Evolutionary conservation across 2,113 vertebrate genomes (phyloP).

Genomic region (Tylochromis polylepis): DNA sequence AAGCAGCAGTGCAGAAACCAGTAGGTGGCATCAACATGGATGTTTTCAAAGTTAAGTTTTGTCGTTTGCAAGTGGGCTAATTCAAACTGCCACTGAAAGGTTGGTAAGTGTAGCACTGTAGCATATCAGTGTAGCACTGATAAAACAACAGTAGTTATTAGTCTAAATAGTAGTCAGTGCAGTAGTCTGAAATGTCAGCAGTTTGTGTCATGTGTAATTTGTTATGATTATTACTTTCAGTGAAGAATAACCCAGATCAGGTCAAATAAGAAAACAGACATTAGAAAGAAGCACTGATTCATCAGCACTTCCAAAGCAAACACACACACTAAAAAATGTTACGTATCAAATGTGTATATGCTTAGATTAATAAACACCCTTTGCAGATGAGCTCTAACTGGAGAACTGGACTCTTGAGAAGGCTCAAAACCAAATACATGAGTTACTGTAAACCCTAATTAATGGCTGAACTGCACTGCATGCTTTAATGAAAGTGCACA

Average conservation of each 20-base stretch:
- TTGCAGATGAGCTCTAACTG: background rate
- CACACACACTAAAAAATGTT: background rate
- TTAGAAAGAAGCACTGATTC: background rate
- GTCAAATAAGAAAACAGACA: background rate
- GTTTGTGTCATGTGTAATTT: background rate
- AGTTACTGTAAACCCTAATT: background rate
- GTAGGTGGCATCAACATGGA: background rate
- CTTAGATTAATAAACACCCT: background rate
- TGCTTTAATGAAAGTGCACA: background rate
- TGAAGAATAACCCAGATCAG: background rate
- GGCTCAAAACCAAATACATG: background rate
- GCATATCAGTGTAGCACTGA: background rate
- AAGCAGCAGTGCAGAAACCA: background rate
- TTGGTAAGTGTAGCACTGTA: background rate
- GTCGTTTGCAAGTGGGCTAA: background rate
- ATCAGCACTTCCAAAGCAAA: background rate
- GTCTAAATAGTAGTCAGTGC: background rate
- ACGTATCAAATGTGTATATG: background rate
- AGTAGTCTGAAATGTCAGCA: background rate
- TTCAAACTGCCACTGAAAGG: background rate
- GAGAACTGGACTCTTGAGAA: background rate
- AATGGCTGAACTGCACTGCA: background rate
- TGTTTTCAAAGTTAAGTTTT: background rate
- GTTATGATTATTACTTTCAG: background rate
- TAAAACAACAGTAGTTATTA: background rate